A percentile compares a stretch with the other conserved stretches of the same genome.
Conservation (phyloP, 2,797 vertebrate species). For the Myoxocephalus aenaeus region DNA sequence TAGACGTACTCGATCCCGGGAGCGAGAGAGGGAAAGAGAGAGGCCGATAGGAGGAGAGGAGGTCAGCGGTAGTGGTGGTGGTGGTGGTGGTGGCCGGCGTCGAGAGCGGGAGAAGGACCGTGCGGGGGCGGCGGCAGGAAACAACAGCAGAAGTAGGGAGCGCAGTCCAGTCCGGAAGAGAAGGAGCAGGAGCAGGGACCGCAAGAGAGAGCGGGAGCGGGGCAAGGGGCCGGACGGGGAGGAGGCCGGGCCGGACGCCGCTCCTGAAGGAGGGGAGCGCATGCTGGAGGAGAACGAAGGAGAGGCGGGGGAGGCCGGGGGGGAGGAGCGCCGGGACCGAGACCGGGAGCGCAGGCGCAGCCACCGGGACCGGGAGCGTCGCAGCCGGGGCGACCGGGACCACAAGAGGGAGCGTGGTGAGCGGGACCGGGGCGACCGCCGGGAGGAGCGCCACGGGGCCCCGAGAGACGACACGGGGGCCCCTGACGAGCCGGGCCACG, state of each 20-base stretch:
- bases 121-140: constrained; percentile 35
- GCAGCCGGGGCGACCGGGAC: constrained; percentile 87
- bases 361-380: constrained; percentile 85
- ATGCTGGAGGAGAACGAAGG: constrained; percentile 76
- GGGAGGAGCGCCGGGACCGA: constrained; percentile 82
- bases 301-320: constrained; percentile 81
- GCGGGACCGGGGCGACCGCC: constrained; percentile 83
- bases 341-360: constrained; percentile 86
- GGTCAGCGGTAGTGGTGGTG: not conserved
- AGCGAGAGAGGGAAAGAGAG: constrained; percentile 79
- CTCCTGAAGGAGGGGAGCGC: constrained; percentile 66
- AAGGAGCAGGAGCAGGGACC: constrained; percentile 81
- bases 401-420: constrained; percentile 88
- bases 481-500: constrained; percentile 75
- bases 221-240: constrained; percentile 84
- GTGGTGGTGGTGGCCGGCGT: constrained; percentile 54
- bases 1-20: constrained; percentile 80
- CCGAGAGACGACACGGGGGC: constrained; percentile 72
- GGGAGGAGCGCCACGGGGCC: constrained; percentile 83
- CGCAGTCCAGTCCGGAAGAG: constrained; percentile 85
- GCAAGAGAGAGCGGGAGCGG: constrained; percentile 87
- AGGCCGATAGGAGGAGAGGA: constrained; percentile 13
- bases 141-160: constrained; percentile 81
- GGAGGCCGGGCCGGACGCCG: constrained; percentile 64
- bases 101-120: constrained; percentile 78